Base-by-base conservation (phyloP, 2,888 invertebrate species). In the Cephus sareptanus region DNA sequence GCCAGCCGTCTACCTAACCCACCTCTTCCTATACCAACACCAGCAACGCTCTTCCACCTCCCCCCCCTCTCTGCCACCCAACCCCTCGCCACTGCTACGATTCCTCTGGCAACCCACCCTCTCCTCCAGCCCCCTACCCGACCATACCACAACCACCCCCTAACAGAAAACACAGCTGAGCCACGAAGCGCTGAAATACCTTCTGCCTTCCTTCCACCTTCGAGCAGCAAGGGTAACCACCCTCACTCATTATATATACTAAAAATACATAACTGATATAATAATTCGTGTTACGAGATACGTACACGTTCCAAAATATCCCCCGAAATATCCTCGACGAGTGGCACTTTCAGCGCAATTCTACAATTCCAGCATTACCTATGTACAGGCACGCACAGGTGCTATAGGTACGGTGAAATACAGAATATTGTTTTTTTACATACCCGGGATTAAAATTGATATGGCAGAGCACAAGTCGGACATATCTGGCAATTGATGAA, bases 161-260 rank as follows among this genome's bases (percentile, higher is more conserved):
- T 83, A 86, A 87, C 89, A 89, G 90, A 90, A 90, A 90, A 90
- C 90, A 90, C 91, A 90, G 91, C 91, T 91, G 91, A 90, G 91
- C 91, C 91, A 79, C 79, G 78, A 79, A 74, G 79, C 83, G 87
- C 87, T 85, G 89, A 89, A 88, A 88, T 88, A 86, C 89, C 89
- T 89, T 89, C 89, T 86, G 87, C 87, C 87, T 89, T 87, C 84
- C 88, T 89, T 89, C 89, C 86, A 88, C 87, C 87, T 89, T 87
- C 84, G 81, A 86, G 82, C 85, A 85, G 80, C 75, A 79, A 78
- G 79, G 81, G 75, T 78, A 76, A 73, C 75, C 76, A 69, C 76
- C 79, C 69, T 77, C 75, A 77, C 71, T 74, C 74, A 76, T 75
- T 71, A 75, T 83, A 81, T 80, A 75, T 79, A 80, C 78, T 82